These are phyloP conservation scores for Metellina segmentata DNA, from an alignment of 2,888 invertebrate genomes.

Conservation along the genomic window DNA sequence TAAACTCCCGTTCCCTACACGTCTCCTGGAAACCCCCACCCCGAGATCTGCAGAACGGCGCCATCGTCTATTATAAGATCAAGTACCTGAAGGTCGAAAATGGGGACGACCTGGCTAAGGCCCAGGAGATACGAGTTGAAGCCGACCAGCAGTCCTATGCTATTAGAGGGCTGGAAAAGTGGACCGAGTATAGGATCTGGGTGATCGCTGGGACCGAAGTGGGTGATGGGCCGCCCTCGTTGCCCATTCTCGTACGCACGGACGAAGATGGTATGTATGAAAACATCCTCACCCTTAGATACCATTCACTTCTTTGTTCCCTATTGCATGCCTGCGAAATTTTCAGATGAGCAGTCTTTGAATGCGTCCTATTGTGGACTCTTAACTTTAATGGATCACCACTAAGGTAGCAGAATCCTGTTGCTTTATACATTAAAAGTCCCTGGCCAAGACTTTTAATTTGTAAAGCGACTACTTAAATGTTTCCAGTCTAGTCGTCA, in stretches of 20 bases:
- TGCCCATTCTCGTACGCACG: constrained; percentile 94
- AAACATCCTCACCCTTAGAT: constrained; percentile 45
- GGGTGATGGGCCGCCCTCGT: constrained; percentile 96
- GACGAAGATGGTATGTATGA: constrained; percentile 98
- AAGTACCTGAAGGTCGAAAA: constrained; percentile 89
- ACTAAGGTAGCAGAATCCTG: background rate
- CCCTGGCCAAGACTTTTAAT: constrained; percentile 76
- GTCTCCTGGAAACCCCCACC: constrained; percentile 97
- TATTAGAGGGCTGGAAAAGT: constrained; percentile 94
- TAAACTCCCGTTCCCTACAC: constrained; percentile 93
- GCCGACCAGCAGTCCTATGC: constrained; percentile 83
- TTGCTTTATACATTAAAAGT: constrained; percentile 67
- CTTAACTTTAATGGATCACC: background rate
- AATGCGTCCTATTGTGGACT: background rate
- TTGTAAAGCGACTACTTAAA: constrained; percentile 19
- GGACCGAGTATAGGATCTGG: constrained; percentile 98
- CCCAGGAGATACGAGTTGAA: constrained; percentile 82
- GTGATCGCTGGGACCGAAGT: constrained; percentile 97
- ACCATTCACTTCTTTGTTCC: constrained; percentile 50
- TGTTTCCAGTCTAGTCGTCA: background rate
- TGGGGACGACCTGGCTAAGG: constrained; percentile 86
- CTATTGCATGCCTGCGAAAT: constrained; percentile 59
- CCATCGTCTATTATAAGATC: constrained; percentile 97
- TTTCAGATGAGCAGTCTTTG: constrained; percentile 19
- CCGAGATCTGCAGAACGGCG: constrained; percentile 93